Conservation (phyloP, 2,888 invertebrate genomes). For the Agriotes lineatus region DNA sequence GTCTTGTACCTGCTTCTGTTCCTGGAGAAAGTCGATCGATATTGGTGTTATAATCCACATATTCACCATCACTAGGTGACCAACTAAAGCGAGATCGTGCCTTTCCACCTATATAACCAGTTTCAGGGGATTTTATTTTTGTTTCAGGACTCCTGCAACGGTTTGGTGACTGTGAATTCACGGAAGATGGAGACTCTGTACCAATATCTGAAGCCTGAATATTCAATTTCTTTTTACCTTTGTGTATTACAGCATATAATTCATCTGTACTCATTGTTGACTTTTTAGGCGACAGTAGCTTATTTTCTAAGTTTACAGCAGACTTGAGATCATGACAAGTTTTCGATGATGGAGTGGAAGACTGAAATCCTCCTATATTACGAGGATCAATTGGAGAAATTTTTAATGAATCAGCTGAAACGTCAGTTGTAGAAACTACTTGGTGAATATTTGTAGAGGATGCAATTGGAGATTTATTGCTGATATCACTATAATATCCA, state of each 20-base stretch:
- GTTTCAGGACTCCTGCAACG: slow-evolving; percentile 45
- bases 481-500: background rate
- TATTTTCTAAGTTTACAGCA: slow-evolving; percentile 68
- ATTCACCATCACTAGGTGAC: slow-evolving; percentile 70
- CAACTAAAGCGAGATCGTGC: slow-evolving; percentile 74
- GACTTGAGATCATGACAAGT: slow-evolving; percentile 63
- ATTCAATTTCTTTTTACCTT: slow-evolving; percentile 80
- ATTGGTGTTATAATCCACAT: slow-evolving; percentile 61
- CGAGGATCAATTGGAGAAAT: slow-evolving; percentile 79
- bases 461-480: background rate
- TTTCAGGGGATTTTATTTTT: slow-evolving; percentile 70
- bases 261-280: slow-evolving; percentile 85
- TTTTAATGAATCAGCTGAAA: slow-evolving; percentile 66
- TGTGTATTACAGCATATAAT: slow-evolving; percentile 81
- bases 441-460: background rate
- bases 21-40: slow-evolving; percentile 61
- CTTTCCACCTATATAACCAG: slow-evolving; percentile 71
- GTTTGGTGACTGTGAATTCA: slow-evolving; percentile 26
- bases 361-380: slow-evolving; percentile 71
- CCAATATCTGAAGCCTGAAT: slow-evolving; percentile 71
- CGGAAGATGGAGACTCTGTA: slow-evolving; percentile 62
- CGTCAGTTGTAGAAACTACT: background rate
- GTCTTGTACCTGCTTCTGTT: slow-evolving; percentile 62
- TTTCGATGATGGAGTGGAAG: slow-evolving; percentile 74
- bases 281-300: slow-evolving; percentile 75